Base-by-base conservation (phyloP, 2,888 invertebrate genomes). In the Heliconius aoede region DNA sequence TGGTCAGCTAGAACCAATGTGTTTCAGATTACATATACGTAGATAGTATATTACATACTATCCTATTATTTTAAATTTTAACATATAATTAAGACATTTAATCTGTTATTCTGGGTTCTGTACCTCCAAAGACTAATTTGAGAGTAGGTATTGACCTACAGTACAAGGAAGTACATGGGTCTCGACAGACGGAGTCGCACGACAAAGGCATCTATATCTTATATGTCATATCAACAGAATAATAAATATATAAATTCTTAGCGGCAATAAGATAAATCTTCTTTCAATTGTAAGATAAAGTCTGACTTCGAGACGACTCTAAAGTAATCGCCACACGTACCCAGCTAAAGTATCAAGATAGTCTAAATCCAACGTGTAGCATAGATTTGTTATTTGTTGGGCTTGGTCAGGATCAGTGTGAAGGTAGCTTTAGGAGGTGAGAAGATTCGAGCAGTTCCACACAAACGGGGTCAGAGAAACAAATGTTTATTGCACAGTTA, bases 401-500 rank as follows among this genome's bases (percentile, higher is more conserved):
- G 60, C 40, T 61, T 61, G 72, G 61, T 36, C 72, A 60, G 72
- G 72, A 72, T 72, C 72, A 40, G 61, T 72, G 61, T 40, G 36
- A 36, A 60, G 55, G 69, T 32, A 7, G 40, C 72, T 26, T 62
- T 51, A 51, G 62, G 71, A 75, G 71, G 71, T 71, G 75, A 32
- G 62, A 26, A 46, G 64, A 74, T 68, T 60, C 40, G 36, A 58
- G 9, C 46, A 62, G 69, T 69, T 69, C 61, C 68, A 74, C 67
- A 69, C 51, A 46, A 69, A 62, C 51, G 68, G 36, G 55, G 75
- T 74, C 74, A 74, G 67, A 40, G 24, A 67, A 71, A 75, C 64
- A 62, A 75, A 75, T 71, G 75, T 75, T 75, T 75, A 75, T 75
- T 75, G 71, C 75, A 26, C 51, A 69, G 71, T 71, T 75, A 71